Percentiles rank a stretch among this genome's conserved stretches.
Evolutionary conservation across 2,113 vertebrate species (phyloP).

Genomic region (Asarcornis scutulata): DNA sequence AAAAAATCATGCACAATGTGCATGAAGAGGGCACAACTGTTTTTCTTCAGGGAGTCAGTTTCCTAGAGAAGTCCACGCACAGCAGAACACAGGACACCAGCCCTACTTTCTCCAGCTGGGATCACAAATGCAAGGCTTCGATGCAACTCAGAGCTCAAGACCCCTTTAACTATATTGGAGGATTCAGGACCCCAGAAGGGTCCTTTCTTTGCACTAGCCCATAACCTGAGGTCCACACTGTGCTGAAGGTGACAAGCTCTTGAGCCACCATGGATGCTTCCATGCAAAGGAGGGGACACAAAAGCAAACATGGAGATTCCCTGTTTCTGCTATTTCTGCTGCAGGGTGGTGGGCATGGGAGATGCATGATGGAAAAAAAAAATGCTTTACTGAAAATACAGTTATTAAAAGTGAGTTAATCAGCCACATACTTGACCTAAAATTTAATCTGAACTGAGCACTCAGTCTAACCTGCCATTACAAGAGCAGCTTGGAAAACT

Average conservation of each 20-base stretch:
- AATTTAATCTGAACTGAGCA: neutral
- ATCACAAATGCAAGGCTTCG: neutral
- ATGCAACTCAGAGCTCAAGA: neutral
- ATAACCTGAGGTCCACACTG: neutral
- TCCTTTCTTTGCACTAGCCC: neutral
- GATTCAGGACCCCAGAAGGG: neutral
- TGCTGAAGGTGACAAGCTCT: neutral
- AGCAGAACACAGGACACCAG: neutral
- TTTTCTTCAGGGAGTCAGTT: neutral
- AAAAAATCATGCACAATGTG: neutral
- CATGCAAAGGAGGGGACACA: neutral
- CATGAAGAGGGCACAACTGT: neutral
- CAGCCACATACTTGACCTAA: neutral
- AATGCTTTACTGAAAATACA: neutral
- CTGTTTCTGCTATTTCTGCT: neutral
- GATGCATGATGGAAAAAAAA: accelerated
- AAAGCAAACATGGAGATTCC: neutral
- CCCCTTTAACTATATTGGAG: neutral
- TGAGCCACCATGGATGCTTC: neutral
- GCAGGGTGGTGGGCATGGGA: neutral
- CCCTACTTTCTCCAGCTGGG: neutral
- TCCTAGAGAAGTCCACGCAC: neutral
- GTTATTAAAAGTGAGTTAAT: neutral
- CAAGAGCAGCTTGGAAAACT: neutral
- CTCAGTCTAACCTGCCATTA: neutral